Evolutionary conservation across 2,113 vertebrate species (phyloP).

Genomic region (Saguinus imperator): DNA sequence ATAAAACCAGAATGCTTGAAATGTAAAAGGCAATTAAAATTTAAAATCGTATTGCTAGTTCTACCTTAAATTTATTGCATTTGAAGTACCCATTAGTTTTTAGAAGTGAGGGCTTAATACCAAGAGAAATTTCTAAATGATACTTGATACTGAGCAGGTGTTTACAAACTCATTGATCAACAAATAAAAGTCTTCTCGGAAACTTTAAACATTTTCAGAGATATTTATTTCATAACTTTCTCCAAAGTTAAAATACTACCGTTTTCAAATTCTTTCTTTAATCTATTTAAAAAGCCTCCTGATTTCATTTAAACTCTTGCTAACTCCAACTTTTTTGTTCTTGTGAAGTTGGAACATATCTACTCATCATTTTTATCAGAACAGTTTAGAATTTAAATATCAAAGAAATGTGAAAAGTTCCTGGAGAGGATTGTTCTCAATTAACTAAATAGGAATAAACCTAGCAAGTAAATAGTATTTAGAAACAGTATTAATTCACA

Average conservation of each 20-base stretch:
- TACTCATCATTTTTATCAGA: neutral
- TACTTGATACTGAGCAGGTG: neutral
- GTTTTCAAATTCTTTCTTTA: constrained; percentile 17
- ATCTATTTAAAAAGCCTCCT: neutral
- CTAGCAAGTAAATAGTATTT: neutral
- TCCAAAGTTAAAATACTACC: neutral
- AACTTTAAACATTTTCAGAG: neutral
- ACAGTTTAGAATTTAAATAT: constrained; percentile 23
- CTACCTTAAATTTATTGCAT: constrained; percentile 29
- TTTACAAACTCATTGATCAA: neutral
- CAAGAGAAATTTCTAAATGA: neutral
- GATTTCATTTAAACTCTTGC: neutral
- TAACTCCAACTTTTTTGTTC: neutral
- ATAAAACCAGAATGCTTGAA: constrained; percentile 4
- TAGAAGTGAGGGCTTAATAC: neutral
- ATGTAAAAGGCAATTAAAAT: constrained; percentile 26
- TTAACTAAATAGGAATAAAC: neutral
- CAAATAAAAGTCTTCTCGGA: neutral
- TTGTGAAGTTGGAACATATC: neutral
- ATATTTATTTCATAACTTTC: neutral
- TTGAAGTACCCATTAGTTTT: neutral
- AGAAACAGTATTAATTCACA: neutral
- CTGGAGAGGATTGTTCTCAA: neutral
- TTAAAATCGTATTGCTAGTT: neutral
- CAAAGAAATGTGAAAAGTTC: neutral